Conservation (phyloP, 2,113 vertebrate species). For the Delphinus delphis region DNA sequence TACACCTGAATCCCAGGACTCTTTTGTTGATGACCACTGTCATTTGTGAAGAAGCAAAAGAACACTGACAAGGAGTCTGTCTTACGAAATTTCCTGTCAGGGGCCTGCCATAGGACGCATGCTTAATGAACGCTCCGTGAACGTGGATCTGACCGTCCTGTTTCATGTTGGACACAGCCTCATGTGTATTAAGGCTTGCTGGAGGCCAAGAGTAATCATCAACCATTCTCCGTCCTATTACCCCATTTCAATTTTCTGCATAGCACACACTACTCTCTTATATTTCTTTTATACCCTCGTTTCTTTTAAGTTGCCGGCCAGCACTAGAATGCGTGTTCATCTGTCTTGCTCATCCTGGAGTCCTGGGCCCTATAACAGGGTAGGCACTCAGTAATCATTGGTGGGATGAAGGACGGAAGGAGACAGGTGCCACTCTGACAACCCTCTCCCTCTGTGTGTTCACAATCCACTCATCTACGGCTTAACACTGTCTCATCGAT, state of each 20-base stretch:
- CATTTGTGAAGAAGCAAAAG: neutral
- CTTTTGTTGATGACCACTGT: neutral
- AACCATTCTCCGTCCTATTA: neutral
- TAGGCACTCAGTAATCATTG: neutral
- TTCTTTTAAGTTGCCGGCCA: neutral
- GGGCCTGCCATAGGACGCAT: neutral
- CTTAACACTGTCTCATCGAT: neutral
- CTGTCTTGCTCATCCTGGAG: too few species aligned
- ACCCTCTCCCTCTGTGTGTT: neutral
- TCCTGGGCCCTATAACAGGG: neutral
- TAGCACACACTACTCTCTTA: neutral
- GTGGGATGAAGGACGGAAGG: neutral
- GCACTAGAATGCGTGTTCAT: neutral
- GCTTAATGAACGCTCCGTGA: neutral
- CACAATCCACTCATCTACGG: neutral
- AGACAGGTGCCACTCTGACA: neutral
- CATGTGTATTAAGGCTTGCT: neutral
- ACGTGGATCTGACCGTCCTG: neutral
- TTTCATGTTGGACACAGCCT: neutral
- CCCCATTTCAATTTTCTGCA: neutral
- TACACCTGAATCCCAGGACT: neutral
- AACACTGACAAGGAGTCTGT: neutral
- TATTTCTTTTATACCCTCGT: neutral
- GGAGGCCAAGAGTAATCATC: neutral
- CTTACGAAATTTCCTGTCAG: neutral